These are phyloP conservation scores for Plagiodera versicolora DNA, from an alignment of 2,888 invertebrate species.

Conservation along the genomic window DNA sequence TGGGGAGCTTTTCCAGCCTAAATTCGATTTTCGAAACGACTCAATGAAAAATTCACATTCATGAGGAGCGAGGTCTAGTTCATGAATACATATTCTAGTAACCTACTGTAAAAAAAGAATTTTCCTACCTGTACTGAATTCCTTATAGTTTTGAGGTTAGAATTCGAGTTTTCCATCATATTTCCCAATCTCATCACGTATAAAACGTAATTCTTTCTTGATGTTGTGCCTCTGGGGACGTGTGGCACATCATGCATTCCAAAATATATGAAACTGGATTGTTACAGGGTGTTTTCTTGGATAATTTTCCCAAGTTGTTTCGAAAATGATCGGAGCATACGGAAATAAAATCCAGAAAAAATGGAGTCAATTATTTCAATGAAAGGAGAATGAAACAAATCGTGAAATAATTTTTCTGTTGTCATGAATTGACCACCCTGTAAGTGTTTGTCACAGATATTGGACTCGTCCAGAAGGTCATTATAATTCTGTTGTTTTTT, in stretches of 20 bases:
- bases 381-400: too few species aligned
- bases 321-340: neutral
- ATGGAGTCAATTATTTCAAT: too few species aligned
- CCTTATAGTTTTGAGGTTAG: neutral
- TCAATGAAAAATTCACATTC: too few species aligned
- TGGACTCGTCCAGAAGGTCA: neutral
- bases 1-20: too few species aligned
- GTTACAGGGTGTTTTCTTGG: neutral
- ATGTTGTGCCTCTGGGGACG: constrained; percentile 1
- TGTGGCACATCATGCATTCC: constrained; percentile 17
- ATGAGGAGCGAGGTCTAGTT: too few species aligned
- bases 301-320: neutral
- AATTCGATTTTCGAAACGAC: too few species aligned
- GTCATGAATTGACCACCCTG: too few species aligned
- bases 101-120: too few species aligned
- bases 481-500: neutral
- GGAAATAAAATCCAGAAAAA: too few species aligned
- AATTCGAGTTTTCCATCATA: neutral
- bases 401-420: too few species aligned
- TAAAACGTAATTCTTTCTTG: constrained; percentile 17
- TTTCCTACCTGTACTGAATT: neutral
- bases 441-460: too few species aligned
- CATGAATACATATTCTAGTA: too few species aligned
- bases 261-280: constrained; percentile 3
- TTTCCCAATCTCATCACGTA: constrained; percentile 11